These are phyloP conservation scores for Acanthopleura granulata DNA, from an alignment of 2,888 invertebrate genomes.

Conservation along the genomic window DNA sequence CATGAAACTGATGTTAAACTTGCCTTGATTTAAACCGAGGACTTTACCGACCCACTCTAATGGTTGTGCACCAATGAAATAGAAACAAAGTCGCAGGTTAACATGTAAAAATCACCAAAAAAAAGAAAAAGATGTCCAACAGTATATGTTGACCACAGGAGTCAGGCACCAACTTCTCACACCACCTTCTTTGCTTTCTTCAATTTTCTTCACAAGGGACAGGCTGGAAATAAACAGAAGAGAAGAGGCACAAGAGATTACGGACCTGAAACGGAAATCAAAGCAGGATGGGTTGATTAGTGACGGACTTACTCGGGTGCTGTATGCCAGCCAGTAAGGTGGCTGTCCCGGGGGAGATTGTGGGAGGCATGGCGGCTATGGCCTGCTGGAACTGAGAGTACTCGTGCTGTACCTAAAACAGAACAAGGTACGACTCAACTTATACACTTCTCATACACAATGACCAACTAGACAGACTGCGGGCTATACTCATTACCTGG, in stretches of 20 bases:
- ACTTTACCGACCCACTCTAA: too few species aligned
- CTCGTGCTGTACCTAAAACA: slow-evolving; percentile 66
- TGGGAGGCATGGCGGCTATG: slow-evolving; percentile 61
- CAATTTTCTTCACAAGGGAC: background rate
- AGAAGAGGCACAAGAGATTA: background rate
- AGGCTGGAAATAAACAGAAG: slow-evolving; percentile 14
- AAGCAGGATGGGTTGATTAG: background rate
- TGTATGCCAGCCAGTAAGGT: slow-evolving; percentile 53
- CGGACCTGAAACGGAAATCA: background rate
- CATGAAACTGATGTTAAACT: background rate
- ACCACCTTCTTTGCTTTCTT: too few species aligned
- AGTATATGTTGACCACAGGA: too few species aligned
- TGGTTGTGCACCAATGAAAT: too few species aligned
- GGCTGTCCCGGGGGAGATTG: slow-evolving; percentile 49
- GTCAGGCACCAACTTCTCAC: too few species aligned
- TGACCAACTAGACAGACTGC: too few species aligned
- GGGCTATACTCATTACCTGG: too few species aligned
- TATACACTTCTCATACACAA: too few species aligned
- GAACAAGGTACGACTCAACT: slow-evolving; percentile 26
- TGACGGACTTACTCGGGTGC: slow-evolving; percentile 60
- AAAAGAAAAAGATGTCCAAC: too few species aligned
- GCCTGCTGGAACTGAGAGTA: slow-evolving; percentile 68
- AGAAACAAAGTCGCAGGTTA: too few species aligned
- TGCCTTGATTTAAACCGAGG: too few species aligned
- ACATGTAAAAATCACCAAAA: too few species aligned